Conservation (phyloP, 2,888 invertebrate genomes). For the Andrena minutula region DNA sequence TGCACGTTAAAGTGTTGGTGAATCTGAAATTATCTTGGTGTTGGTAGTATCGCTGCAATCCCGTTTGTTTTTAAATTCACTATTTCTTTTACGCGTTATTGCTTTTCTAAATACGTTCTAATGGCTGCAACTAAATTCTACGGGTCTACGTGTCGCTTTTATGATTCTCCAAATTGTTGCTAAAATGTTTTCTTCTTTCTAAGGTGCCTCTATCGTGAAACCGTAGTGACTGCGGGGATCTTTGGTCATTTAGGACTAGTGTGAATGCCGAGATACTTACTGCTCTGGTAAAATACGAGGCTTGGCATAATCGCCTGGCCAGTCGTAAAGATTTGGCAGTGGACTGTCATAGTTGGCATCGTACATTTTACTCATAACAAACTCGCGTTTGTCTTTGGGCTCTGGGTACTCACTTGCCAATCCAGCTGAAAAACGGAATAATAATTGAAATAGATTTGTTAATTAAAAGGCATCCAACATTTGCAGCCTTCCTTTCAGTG, state of each 20-base stretch:
- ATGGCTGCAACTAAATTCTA: slow-evolving; percentile 21
- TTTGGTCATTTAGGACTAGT: background rate
- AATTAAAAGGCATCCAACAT: background rate
- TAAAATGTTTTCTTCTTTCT: slow-evolving; percentile 28
- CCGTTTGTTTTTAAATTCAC: background rate
- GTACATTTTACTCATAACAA: slow-evolving; percentile 91
- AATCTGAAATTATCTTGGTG: slow-evolving; percentile 10
- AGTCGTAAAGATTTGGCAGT: slow-evolving; percentile 87
- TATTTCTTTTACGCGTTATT: slow-evolving; percentile 4
- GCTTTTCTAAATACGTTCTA: slow-evolving; percentile 18
- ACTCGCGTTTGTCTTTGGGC: slow-evolving; percentile 91
- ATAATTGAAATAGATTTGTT: slow-evolving; percentile 9
- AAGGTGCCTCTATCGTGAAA: slow-evolving; percentile 12
- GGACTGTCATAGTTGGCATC: slow-evolving; percentile 92
- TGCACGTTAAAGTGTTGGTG: slow-evolving; percentile 34
- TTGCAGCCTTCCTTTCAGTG: background rate
- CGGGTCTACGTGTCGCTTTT: slow-evolving; percentile 17
- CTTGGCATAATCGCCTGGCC: slow-evolving; percentile 84
- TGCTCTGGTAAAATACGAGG: slow-evolving; percentile 82
- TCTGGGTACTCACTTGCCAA: slow-evolving; percentile 95
- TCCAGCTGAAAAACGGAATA: slow-evolving; percentile 86
- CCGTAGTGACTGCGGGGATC: slow-evolving; percentile 23
- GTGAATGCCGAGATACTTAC: slow-evolving; percentile 75
- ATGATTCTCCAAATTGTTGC: slow-evolving; percentile 14
- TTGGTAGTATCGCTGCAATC: background rate